Percentiles rank a stretch among this genome's conserved stretches.
Evolutionary conservation across 2,888 invertebrate species (phyloP).

Genomic region (Pachydiplax longipennis): DNA sequence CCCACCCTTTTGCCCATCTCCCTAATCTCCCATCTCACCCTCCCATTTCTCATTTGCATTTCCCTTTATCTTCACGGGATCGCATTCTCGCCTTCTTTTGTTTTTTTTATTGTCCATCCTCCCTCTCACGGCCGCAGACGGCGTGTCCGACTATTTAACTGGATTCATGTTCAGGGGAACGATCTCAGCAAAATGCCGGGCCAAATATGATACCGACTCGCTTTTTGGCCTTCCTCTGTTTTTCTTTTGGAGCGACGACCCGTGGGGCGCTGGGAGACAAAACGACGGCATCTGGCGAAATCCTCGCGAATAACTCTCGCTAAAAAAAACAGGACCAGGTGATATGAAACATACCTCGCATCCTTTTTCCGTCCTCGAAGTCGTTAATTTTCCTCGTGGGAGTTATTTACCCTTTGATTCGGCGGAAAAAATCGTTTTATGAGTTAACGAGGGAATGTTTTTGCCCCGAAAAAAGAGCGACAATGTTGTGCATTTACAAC

Average conservation of each 20-base stretch:
- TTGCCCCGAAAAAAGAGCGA: too few species aligned
- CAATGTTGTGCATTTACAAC: too few species aligned
- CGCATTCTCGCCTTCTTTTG: neutral
- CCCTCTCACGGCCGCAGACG: neutral
- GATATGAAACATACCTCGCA: neutral
- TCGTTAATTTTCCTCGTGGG: neutral
- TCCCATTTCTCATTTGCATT: neutral
- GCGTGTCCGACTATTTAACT: neutral
- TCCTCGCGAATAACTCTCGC: neutral
- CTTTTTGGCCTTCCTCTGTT: neutral
- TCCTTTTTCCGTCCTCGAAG: neutral
- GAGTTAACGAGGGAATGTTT: too few species aligned
- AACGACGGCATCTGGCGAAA: neutral
- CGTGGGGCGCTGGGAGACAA: neutral
- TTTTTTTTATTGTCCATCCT: neutral
- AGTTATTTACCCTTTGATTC: neutral
- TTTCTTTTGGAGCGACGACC: neutral
- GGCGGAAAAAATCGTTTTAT: neutral
- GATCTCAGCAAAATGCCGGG: neutral
- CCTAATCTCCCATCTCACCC: neutral
- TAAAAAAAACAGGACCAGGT: neutral
- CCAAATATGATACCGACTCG: neutral
- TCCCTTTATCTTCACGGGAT: neutral
- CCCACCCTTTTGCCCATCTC: neutral
- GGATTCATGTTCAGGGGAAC: neutral